Evolutionary conservation across 1,140 invertebrate species (phyloP).

Genomic region (Ostrea edulis): DNA sequence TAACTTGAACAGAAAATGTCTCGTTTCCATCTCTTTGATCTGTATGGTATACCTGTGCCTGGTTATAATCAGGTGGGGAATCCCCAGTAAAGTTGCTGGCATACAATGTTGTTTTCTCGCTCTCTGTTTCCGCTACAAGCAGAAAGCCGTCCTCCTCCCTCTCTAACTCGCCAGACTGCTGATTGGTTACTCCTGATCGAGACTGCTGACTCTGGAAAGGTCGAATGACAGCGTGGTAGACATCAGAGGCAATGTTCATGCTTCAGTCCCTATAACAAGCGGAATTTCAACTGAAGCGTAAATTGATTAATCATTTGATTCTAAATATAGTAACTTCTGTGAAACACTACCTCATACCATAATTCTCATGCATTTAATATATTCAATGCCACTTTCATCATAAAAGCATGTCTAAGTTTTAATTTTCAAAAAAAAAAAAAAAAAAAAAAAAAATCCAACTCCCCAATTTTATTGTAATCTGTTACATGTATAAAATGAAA

Average conservation of each 20-base stretch:
- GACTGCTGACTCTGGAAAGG: conserved; percentile 18
- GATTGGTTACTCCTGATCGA: neutral
- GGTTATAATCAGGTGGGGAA: conserved; percentile 26
- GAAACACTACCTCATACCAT: no score
- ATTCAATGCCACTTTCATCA: no score
- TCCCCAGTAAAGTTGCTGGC: conserved; percentile 3
- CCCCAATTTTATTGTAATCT: no score
- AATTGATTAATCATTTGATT: neutral
- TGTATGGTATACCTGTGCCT: neutral
- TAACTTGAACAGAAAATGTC: no score
- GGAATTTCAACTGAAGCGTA: neutral
- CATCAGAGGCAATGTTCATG: neutral
- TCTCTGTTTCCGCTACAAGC: neutral
- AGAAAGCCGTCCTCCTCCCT: conserved; percentile 8
- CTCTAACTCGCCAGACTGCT: neutral
- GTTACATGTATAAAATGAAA: no score
- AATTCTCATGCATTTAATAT: no score
- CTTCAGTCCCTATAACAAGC: neutral
- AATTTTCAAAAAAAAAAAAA: no score
- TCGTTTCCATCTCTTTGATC: neutral
- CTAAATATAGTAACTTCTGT: neutral
- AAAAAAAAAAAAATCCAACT: no score
- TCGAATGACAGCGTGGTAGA: conserved; percentile 6
- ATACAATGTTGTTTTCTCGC: neutral
- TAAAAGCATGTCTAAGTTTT: no score